A percentile compares a stretch with the other conserved stretches of the same genome.
Conservation (phyloP, 2,113 vertebrate genomes). For the Corythoichthys intestinalis region DNA sequence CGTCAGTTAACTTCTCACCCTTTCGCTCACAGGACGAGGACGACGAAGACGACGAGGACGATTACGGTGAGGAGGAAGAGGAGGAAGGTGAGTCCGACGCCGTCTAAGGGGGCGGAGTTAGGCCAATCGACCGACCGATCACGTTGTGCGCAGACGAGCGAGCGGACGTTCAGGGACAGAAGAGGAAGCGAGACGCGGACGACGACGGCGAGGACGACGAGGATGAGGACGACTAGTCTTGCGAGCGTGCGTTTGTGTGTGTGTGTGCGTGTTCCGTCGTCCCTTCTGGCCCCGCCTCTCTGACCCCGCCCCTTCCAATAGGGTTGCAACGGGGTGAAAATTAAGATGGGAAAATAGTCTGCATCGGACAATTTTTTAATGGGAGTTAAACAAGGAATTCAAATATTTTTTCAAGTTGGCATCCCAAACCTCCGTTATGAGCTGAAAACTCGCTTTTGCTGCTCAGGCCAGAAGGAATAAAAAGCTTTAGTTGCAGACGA, state of each 20-base stretch:
- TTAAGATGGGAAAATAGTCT: not conserved
- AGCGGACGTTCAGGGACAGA: slow-evolving; percentile 79
- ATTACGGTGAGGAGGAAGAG: slow-evolving; percentile 90
- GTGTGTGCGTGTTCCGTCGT: not conserved
- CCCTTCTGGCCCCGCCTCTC: not conserved
- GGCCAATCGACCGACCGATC: not conserved
- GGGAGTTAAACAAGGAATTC: not conserved
- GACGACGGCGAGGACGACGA: slow-evolving; percentile 83
- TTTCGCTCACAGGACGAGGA: slow-evolving; percentile 84
- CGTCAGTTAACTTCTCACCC: no score
- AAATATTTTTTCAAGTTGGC: no score
- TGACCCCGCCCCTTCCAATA: not conserved
- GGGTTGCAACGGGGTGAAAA: not conserved
- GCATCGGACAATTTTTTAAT: not conserved
- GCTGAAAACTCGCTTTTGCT: no score
- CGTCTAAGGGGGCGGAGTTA: not conserved
- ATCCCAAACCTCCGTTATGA: no score
- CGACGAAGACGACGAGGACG: slow-evolving; percentile 84
- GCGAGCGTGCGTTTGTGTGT: not conserved
- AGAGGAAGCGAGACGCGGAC: slow-evolving; percentile 90
- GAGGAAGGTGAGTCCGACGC: slow-evolving; percentile 77
- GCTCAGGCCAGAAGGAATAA: no score
- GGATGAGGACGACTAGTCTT: slow-evolving; percentile 56
- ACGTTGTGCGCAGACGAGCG: slow-evolving; percentile 24
- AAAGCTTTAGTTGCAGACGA: no score